Evolutionary conservation across 2,888 invertebrate genomes (phyloP).

Genomic region (Drosophila birchii): DNA sequence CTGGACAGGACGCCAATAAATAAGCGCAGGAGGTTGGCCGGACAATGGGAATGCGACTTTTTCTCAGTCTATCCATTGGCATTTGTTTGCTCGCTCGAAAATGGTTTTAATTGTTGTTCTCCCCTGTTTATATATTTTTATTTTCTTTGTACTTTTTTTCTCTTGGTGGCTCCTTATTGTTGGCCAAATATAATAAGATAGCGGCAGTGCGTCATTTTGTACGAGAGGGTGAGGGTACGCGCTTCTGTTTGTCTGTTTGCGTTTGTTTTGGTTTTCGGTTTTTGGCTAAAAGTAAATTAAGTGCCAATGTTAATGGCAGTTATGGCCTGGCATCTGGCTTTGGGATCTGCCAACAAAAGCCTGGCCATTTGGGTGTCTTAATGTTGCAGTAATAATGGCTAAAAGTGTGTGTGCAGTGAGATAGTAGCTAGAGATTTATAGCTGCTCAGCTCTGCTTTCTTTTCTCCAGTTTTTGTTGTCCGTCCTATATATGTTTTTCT

Average conservation of each 20-base stretch:
- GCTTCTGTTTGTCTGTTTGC: slow-evolving; percentile 46
- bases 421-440: slow-evolving; percentile 74
- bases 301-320: slow-evolving; percentile 80
- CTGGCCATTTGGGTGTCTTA: slow-evolving; percentile 76
- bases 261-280: slow-evolving; percentile 71
- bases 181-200: slow-evolving; percentile 78
- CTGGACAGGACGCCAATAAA: slow-evolving; percentile 75
- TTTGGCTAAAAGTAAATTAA: slow-evolving; percentile 74
- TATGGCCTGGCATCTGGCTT: slow-evolving; percentile 77
- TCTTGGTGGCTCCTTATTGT: slow-evolving; percentile 60
- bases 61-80: slow-evolving; percentile 31
- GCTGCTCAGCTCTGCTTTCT: slow-evolving; percentile 49
- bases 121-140: slow-evolving; percentile 27
- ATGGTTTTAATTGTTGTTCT: slow-evolving; percentile 78
- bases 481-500: background rate
- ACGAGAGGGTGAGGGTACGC: slow-evolving; percentile 45
- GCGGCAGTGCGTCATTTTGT: slow-evolving; percentile 66
- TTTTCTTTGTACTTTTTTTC: slow-evolving; percentile 32
- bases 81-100: slow-evolving; percentile 70
- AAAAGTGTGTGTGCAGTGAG: slow-evolving; percentile 68
- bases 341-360: slow-evolving; percentile 57
- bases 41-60: slow-evolving; percentile 46
- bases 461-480: slow-evolving; percentile 19
- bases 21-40: slow-evolving; percentile 60
- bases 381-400: slow-evolving; percentile 75